Evolutionary conservation across 64 coral and sea anemone genomes (phyloP), one percentile per base, ranked within the genome.

Genomic region (Trachythela sp.): DNA sequence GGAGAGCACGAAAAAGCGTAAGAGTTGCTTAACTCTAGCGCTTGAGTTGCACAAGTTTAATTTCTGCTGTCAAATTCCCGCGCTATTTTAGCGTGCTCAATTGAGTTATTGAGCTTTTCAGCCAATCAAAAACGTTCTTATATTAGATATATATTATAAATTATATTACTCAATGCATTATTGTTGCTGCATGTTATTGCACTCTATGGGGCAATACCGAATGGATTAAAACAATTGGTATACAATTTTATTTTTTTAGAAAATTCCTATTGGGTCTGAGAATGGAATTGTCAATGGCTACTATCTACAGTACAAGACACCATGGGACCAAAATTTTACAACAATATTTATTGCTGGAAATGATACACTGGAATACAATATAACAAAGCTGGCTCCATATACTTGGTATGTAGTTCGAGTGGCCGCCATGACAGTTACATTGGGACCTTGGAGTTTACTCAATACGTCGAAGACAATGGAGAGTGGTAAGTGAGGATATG

Each of bases 251-350:
- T 4, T 86, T 40, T n/a, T 36, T 75, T 83, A 99, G 95, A 27
- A 48, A 87, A 84, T 94, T 77, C 84, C 95, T 33, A 45, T 26
- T 76, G 71, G 70, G 8, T 89, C 76, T 27, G 50, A 87, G 15
- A 99, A 99, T 84, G 95, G 95, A 37, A 83, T 84, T 48, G 84
- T 99, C 41, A 92, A 42, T 76, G 52, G 70, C 15, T 93, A 99
- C 22, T 22, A 83, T 3, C 83, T 99, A 54, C 58, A 58, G 32
- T 87, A 84, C 41, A 85, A 87, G 33, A 93, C 88, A 48, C 58
- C 86, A 31, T 88, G 90, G 33, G 90, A 84, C 10, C 48, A 92
- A 38, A 58, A 75, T 77, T 92, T 87, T 40, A 26, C 77, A 18
- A 77, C 77, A 60, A 9, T 38, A 42, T 54, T 70, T 30, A 18